Evolutionary conservation across 2,113 vertebrate species (phyloP), one percentile per base, ranked within the genome.

Genomic region (Aleadryas rufinucha): DNA sequence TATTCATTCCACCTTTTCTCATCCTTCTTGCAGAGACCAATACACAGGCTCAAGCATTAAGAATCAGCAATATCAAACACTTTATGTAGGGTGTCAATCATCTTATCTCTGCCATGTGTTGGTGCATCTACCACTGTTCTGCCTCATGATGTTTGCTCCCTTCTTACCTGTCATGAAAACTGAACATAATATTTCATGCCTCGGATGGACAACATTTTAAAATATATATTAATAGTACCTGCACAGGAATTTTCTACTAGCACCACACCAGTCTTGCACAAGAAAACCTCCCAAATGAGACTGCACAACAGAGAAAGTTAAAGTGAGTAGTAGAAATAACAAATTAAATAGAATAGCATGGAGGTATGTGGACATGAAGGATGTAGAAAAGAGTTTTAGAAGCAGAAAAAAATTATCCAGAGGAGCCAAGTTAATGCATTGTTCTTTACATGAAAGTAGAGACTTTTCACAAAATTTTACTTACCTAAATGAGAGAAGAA

Each of bases 321-420:
- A 84, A 78, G 8, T 18, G 47, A 63, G 7, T 39, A 47, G 31
- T 30, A 7, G 21, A 50, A 83, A 52, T 6, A 64, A 7, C 7
- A 72, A 60, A 74, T 50, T 5, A 70, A 83, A 30, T 16, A 82
- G 10, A 83, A n/a, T 54, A 50, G 47, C 1, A 0, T 42, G 6
- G 39, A 31, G 1, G 7, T 49, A 47, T 0, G 0, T n/a, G 31
- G 10, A 59, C 59, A 65, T 4, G 3, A 42, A 88, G 30, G 19
- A 82, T 45, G 16, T 3, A 74, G n/a, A 44, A 66, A 70, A 49
- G 10, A 28, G 6, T 1, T 66, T 61, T 39, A 59, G 27, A 52
- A 74, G 49, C 2, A 60, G 17, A n/a, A 42, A 61, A 37, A 42
- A 11, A 1, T 8, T 44, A 22, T 33, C 7, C 17, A 7, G 20